These are phyloP conservation scores for Mimachlamys varia DNA, from an alignment of 2,888 invertebrate genomes.

Conservation along the genomic window DNA sequence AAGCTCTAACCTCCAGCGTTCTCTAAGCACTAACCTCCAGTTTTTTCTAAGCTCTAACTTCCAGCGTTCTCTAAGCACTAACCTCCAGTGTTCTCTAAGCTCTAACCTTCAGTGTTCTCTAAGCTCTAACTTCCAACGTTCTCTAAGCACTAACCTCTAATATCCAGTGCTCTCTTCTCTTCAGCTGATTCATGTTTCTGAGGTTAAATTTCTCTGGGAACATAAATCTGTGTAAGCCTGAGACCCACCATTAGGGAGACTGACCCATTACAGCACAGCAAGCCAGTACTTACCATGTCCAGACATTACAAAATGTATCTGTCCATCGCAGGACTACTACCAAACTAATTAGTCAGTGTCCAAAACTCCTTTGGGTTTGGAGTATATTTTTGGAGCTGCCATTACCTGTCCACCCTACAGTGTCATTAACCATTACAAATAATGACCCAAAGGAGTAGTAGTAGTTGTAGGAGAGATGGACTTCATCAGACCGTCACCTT, in stretches of 20 bases:
- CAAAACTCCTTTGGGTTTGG: neutral
- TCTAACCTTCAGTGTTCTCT: no score
- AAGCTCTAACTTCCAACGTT: no score
- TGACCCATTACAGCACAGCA: neutral
- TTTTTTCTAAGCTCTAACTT: no score
- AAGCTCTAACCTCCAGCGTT: no score
- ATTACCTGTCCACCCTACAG: neutral
- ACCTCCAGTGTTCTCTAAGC: no score
- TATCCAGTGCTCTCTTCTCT: neutral
- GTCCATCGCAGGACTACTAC: neutral
- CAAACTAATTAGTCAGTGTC: conserved; percentile 21
- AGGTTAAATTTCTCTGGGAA: neutral
- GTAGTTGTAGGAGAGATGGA: neutral
- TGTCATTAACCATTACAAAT: neutral
- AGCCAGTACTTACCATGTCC: neutral
- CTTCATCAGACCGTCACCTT: neutral
- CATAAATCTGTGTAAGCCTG: neutral
- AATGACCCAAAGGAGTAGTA: neutral
- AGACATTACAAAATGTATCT: neutral
- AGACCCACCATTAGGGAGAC: neutral
- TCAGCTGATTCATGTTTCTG: neutral
- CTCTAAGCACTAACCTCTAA: no score
- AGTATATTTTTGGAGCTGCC: neutral
- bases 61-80: no score
- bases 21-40: no score